Evolutionary conservation across 2,888 invertebrate species (phyloP).

Genomic region (Micoletzkya japonica): DNA sequence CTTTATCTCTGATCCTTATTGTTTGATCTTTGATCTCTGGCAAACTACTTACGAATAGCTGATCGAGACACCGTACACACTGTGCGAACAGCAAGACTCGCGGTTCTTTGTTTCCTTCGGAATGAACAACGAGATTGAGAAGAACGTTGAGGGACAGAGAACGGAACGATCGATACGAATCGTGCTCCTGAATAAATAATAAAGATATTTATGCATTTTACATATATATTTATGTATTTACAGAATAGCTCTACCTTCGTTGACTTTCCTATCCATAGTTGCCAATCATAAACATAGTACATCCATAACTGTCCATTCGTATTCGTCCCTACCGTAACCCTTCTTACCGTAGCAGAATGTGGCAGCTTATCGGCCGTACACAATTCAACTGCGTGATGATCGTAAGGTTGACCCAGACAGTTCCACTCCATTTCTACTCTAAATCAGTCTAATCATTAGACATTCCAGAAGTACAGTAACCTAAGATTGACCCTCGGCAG

Average conservation of each 20-base stretch:
- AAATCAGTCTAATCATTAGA: not conserved
- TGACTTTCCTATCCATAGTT: not conserved
- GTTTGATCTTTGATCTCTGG: not conserved
- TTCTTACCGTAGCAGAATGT: constrained; percentile 79
- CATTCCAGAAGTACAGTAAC: not conserved
- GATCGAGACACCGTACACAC: constrained; percentile 62
- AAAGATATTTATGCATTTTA: no score
- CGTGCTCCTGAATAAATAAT: constrained; percentile 75
- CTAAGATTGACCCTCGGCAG: constrained; percentile 79
- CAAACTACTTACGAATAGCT: constrained; percentile 74
- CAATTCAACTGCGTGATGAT: constrained; percentile 91
- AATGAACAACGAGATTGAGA: constrained; percentile 70
- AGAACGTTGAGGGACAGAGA: constrained; percentile 81
- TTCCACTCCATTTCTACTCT: constrained; percentile 62
- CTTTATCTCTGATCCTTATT: no score
- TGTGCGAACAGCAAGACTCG: constrained; percentile 62
- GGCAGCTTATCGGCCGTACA: constrained; percentile 94
- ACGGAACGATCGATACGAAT: constrained; percentile 91
- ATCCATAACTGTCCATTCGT: not conserved
- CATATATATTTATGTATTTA: no score
- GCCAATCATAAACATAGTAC: not conserved
- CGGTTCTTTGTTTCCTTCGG: constrained; percentile 51
- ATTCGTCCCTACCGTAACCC: constrained; percentile 72
- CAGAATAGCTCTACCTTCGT: not conserved
- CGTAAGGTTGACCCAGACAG: constrained; percentile 88